Conservation (phyloP, 1,140 invertebrate species). For the Aleiodes sp. region DNA sequence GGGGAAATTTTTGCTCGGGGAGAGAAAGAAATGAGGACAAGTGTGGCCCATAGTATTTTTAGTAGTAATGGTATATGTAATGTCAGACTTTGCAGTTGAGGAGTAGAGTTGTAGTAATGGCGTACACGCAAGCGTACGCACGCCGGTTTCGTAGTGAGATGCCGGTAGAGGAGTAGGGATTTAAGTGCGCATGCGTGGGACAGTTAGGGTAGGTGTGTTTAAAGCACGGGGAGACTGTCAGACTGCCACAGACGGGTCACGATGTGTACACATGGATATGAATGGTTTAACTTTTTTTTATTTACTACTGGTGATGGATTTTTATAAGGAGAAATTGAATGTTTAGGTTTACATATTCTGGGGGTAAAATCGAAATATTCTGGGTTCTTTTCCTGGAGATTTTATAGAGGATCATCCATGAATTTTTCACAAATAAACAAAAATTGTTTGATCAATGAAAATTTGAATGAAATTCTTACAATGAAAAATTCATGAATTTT, state of each 20-base stretch:
- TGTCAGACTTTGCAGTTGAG: conserved; percentile 40
- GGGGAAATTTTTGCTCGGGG: conserved; percentile 16
- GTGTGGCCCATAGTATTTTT: conserved; percentile 27
- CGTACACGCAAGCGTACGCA: conserved; percentile 57
- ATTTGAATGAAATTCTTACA: not conserved
- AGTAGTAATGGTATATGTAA: conserved; percentile 26
- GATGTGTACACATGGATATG: not conserved
- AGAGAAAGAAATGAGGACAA: not conserved
- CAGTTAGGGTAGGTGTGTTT: not conserved
- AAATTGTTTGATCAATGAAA: too few relatives aligned
- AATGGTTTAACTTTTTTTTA: too few relatives aligned
- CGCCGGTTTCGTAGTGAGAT: conserved; percentile 14
- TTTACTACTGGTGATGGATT: not conserved
- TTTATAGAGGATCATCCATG: too few relatives aligned
- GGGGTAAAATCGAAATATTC: too few relatives aligned
- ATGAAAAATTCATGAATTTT: not conserved
- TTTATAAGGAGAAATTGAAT: not conserved
- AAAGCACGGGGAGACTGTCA: not conserved
- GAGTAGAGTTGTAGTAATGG: conserved; percentile 48
- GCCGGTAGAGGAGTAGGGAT: not conserved
- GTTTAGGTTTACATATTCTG: too few relatives aligned
- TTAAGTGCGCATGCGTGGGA: not conserved
- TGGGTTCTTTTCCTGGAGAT: too few relatives aligned
- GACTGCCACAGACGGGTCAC: not conserved
- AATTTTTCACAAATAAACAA: too few relatives aligned